Conservation (phyloP, 2,888 invertebrate species). For the Rhingia campestris region DNA sequence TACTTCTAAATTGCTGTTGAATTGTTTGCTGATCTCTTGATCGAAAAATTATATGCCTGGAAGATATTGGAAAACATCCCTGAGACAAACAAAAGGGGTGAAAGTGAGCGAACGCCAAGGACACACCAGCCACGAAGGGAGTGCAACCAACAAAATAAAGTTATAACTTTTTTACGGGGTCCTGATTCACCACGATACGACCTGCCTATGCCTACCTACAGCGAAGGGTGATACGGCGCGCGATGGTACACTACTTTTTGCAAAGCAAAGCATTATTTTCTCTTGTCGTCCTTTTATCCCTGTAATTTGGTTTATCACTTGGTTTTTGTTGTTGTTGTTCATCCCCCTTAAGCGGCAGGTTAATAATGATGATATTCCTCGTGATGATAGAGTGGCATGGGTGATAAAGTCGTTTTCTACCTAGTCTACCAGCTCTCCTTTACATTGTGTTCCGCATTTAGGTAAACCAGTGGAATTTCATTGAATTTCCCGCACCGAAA, state of each 20-base stretch:
- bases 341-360: constrained; percentile 71
- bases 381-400: constrained; percentile 40
- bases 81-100: constrained; percentile 71
- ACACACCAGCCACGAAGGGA: constrained; percentile 45
- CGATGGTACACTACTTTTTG: constrained; percentile 53
- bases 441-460: constrained; percentile 54
- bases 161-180: constrained; percentile 70
- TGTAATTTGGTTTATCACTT: constrained; percentile 74
- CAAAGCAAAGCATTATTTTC: constrained; percentile 61
- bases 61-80: constrained; percentile 77
- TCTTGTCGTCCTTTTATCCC: constrained; percentile 71
- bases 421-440: constrained; percentile 11
- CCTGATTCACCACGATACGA: constrained; percentile 44
- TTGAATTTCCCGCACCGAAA: constrained; percentile 47
- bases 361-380: constrained; percentile 71
- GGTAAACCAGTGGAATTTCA: constrained; percentile 47
- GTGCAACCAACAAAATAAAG: constrained; percentile 69
- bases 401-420: constrained; percentile 59
- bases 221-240: constrained; percentile 31
- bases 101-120: constrained; percentile 46
- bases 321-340: constrained; percentile 61
- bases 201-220: background rate
- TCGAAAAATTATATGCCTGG: constrained; percentile 79
- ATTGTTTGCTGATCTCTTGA: constrained; percentile 80
- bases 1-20: constrained; percentile 73